Evolutionary conservation across 2,113 vertebrate species (phyloP), one percentile per base, ranked within the genome.

Genomic region (Plotosus lineatus): DNA sequence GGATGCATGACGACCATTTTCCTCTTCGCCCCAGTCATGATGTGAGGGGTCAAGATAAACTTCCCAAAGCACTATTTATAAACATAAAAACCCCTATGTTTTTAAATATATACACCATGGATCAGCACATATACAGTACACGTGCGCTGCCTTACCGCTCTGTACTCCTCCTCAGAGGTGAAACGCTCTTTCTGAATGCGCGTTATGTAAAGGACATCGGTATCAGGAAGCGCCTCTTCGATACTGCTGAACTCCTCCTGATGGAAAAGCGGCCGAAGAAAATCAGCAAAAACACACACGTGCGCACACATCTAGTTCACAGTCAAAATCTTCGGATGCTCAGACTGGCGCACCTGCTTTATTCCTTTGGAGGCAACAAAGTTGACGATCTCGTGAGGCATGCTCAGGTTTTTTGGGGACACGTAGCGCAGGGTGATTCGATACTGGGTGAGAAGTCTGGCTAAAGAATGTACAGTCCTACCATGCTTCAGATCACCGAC

Each of bases 1-100:
- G 97, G 97, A 80, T 99, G 97, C 97, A 99, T 98, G 87, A 98
- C 97, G 23, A 99, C 97, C 97, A 99, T 99, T 94, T 95, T 98
- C 87, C 94, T 95, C 89, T 98, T 98, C 84, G 97, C 97, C 6
- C 93, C 93, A 0, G 97, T 99, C 97, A 99, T 99, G 90, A 97
- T 99, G 92, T 98, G 97, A 9, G 97, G 97, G 0, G 97, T 98
- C 86, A 99, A 94, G 85, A 99, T 94, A 85, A 97, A 98, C 92
- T 98, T 96, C 15, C 97, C 97, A 0, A 98, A 99, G 88, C 96
- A 98, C 97, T 99, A 89, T n/a, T n/a, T n/a, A 0, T 38, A 48
- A 17, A 51, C 4, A 10, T 7, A 14, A 72, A 17, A 28, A 36
- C 60, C 3, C 55, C 19, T 51, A 2, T 42, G 26, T 21, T 12